Base-by-base conservation (phyloP, 2,797 vertebrate genomes). In the Leuciscus waleckii region DNA sequence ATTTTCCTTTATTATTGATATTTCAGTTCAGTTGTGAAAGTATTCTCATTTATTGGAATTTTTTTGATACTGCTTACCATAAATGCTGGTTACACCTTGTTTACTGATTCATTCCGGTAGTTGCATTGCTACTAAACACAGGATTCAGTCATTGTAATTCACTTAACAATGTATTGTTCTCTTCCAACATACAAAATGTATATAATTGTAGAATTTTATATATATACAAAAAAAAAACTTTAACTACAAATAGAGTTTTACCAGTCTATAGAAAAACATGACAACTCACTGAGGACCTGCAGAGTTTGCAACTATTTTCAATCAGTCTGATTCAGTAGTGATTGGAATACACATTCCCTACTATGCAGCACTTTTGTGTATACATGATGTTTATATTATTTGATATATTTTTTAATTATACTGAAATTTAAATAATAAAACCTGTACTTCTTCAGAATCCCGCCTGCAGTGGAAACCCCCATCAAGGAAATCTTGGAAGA, bases 401-500 rank as follows among this genome's bases (percentile, higher is more conserved):
- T 54, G 8, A 29, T 49, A 23, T 29, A 10, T 6, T 37, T 54
- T 19, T 65, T 23, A 19, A 26, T 39, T 49, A 69, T 54, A 49
- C n/a, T 32, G 41, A 49, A 70, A 41, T 58, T 56, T 71, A n/a
- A 56, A 46, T 82, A 23, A 73, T 32, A 65, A 65, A 71, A 35
- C 41, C 7, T 56, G 14, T 26, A 32, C 39, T 54, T 74, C 23
- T 51, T 54, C 8, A 56, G 35, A 49, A 46, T 49, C n/a, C 16
- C 16, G 13, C 81, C 35, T 39, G 56, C 26, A 21, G 13, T 43
- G 2, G 51, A 74, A 56, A 37, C 74, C 23, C 35, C 81, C 21
- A 73, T 82, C 43, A 54, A 54, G 5, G 6, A 56, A 49, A 85
- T 85, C 8, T 43, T 79, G 63, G 26, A 39, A 39, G 73, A 85